Percentiles rank a stretch among this genome's conserved stretches.
These are phyloP conservation scores for Hydriomena furcata DNA, from an alignment of 2,888 invertebrate species.

Conservation along the genomic window DNA sequence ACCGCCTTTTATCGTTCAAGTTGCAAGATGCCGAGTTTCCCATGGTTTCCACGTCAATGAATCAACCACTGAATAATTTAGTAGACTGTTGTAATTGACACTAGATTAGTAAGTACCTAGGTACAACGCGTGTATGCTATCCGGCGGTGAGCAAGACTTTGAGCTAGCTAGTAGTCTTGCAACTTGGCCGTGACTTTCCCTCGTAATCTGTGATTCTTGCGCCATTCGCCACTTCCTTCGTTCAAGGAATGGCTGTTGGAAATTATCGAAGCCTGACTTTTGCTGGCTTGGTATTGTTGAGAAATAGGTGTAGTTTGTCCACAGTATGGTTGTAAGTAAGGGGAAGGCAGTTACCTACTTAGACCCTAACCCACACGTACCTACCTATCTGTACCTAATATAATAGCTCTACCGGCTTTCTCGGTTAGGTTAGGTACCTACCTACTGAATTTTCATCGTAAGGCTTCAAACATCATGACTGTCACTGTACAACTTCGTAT, in stretches of 20 bases:
- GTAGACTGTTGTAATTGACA: not conserved
- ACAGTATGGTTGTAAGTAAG: too few species aligned
- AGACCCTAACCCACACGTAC: too few species aligned
- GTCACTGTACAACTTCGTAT: too few species aligned
- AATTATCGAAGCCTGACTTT: slow-evolving; percentile 4
- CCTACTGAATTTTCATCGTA: too few species aligned
- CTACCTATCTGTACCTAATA: too few species aligned
- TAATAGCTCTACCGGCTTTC: too few species aligned
- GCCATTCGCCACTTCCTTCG: slow-evolving; percentile 49
- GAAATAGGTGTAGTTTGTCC: not conserved
- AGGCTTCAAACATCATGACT: too few species aligned
- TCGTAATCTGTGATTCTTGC: slow-evolving; percentile 39
- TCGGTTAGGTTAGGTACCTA: too few species aligned
- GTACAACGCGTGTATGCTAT: slow-evolving; percentile 31
- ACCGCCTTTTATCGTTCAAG: slow-evolving; percentile 70
- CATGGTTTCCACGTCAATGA: slow-evolving; percentile 45
- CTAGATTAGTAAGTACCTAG: slow-evolving; percentile 3
- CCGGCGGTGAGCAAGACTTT: slow-evolving; percentile 31
- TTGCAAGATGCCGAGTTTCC: slow-evolving; percentile 76
- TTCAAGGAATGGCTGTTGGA: slow-evolving; percentile 29
- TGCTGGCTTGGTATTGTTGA: too few species aligned
- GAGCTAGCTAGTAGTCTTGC: slow-evolving; percentile 35
- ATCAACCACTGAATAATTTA: slow-evolving; percentile 8
- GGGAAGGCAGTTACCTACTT: too few species aligned
- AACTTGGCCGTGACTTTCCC: slow-evolving; percentile 75